Base-by-base conservation (phyloP, 1,140 invertebrate genomes). In the Drosophila saltans region DNA sequence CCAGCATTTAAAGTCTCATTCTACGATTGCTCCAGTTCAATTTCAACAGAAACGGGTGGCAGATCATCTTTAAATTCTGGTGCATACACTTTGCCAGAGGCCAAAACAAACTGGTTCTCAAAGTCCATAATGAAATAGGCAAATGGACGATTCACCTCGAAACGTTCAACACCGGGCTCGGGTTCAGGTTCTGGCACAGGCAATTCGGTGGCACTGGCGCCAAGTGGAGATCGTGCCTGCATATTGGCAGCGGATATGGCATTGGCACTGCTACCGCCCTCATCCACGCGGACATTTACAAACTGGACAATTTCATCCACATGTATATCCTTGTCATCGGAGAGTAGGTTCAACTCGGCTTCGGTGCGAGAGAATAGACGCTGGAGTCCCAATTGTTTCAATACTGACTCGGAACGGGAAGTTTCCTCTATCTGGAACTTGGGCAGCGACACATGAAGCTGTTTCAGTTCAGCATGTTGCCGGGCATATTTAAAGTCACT, bases 41-140 rank as follows among this genome's bases (percentile, higher is more conserved):
- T 72, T 64, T 90, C 82, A 6, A 91, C 70, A n/a, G 75, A 65
- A 40, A 91, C 72, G 21, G 72, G 62, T 5, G 85, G 86, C 58
- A 78, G 60, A 11, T 92, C 91, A 9, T 90, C 89, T 62, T 90
- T 80, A 7, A 82, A 61, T 59, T 91, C 89, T 2, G 92, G 92
- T 21, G 94, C 93, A 60, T 91, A 92, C 26, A 95, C 80, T 81
- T 94, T 95, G 62, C 95, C 96, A 3, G 94, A 93, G 66, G 95
- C 95, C 5, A 95, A 92, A 1, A 96, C 93, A 6, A 95, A 92
- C 33, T 94, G 93, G 59, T 94, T 94, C 41, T 93, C 83, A 43
- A 93, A 93, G 72, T 96, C 95, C 11, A 94, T 80, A 30, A 96
- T 94, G 80, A 95, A 94, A 83, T 95, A 96, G 9, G 95, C 77